phyloP scores from a whole-genome alignment of 2,797 vertebrate genomes.

The Cryptoblepharus egeriae region DNA sequence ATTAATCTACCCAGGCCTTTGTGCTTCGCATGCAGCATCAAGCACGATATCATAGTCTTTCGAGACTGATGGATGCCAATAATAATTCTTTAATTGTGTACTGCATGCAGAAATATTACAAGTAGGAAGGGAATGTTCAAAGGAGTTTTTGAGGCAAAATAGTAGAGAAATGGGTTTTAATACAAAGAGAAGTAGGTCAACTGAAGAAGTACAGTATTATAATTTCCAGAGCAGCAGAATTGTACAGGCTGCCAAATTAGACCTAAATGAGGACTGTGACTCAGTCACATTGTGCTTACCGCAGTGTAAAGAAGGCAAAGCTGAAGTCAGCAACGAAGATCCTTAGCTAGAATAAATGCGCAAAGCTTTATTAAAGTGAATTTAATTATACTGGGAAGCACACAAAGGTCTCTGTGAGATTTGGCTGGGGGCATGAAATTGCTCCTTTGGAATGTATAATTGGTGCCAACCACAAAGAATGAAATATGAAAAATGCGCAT shows the following conservation, averaged over 20 bases:
- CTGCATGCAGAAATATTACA: not conserved
- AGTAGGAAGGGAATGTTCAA: not conserved
- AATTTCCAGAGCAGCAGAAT: constrained; percentile 11
- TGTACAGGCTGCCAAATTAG: constrained; percentile 1
- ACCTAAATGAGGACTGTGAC: not conserved
- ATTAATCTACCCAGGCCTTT: too few relatives aligned
- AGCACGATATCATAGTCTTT: too few relatives aligned
- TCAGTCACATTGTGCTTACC: not conserved
- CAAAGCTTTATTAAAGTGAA: constrained; percentile 5
- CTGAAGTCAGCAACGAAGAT: not conserved
- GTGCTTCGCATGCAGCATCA: too few relatives aligned
- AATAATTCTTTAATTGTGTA: not conserved
- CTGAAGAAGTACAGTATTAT: not conserved
- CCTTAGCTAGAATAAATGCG: constrained; percentile 1
- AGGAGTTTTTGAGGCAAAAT: constrained; percentile 5
- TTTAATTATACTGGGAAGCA: not conserved
- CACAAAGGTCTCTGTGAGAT: not conserved
- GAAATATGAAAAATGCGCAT: not conserved
- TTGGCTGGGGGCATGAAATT: not conserved
- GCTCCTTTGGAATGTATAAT: not conserved
- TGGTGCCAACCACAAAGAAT: not conserved
- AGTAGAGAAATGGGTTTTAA: constrained; percentile 19
- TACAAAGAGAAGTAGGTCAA: not conserved
- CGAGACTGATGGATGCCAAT: too few relatives aligned
- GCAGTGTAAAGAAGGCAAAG: not conserved